Conservation (phyloP, 1,140 invertebrate species). For the Diorhabda sublineata region DNA sequence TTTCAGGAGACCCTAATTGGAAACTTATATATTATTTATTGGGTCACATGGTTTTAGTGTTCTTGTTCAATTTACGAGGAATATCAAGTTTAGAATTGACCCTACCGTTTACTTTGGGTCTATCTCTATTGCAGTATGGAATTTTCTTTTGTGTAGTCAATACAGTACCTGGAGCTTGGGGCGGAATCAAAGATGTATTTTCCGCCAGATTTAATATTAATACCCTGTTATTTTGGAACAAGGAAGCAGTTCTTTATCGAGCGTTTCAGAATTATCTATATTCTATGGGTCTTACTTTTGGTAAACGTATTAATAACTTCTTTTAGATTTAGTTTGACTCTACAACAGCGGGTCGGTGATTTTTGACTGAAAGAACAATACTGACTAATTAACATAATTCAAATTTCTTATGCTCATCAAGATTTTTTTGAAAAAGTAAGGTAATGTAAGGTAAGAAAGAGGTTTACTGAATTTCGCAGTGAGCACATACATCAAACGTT, state of each 20-base stretch:
- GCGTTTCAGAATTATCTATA: not conserved
- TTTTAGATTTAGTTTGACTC: too few relatives aligned
- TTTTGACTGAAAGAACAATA: too few relatives aligned
- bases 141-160: not conserved
- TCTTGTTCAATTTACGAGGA: not conserved
- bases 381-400: too few relatives aligned
- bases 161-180: not conserved
- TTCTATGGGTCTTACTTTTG: not conserved
- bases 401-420: too few relatives aligned
- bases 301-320: not conserved
- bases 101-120: not conserved
- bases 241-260: not conserved
- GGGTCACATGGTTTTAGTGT: not conserved
- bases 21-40: constrained; percentile 9
- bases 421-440: too few relatives aligned
- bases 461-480: too few relatives aligned
- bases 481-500: too few relatives aligned
- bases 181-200: constrained; percentile 7
- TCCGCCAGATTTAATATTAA: not conserved
- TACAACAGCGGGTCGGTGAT: too few relatives aligned
- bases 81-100: not conserved
- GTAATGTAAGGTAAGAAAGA: too few relatives aligned
- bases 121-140: not conserved
- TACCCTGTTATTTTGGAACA: constrained; percentile 3
- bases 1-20: constrained; percentile 4